Evolutionary conservation across 2,797 vertebrate species (phyloP), one percentile per base, ranked within the genome.

Genomic region (Parambassis ranga): DNA sequence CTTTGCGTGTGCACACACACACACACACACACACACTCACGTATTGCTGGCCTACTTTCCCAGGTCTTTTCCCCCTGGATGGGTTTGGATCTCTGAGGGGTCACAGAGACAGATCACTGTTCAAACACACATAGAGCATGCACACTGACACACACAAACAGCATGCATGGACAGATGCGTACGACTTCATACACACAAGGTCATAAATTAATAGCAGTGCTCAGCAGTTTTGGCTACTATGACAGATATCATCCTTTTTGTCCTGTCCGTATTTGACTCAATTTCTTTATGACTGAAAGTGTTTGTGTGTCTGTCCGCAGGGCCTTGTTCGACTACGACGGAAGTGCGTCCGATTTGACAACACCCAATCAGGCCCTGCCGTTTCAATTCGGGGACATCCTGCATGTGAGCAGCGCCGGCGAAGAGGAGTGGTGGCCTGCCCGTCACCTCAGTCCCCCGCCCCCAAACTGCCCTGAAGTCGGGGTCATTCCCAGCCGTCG

Each of bases 381-480:
- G 27, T 98, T 99, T 78, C 91, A 84, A 51, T 99, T 98, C 41
- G 97, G 97, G 0, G 96, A 98, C 70, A 95, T 99, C 75, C 95
- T 99, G 24, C 97, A 98, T 5, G 94, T 99, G 64, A 94, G 96
- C 87, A 96, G 97, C 35, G 94, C 95, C 13, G 95, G 94, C 0
- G 97, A 98, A 46, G 96, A 98, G 42, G 97, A 99, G 70, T 99
- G 97, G 97, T 99, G 97, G 97, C 95, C 97, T 51, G 97, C 97
- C 10, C 93, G 96, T n/a, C 96, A 96, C 82, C 93, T 98, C 49
- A 96, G 94, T 60, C 91, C 94, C 14, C 36, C 93, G 84, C 62
- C 96, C 91, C 85, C 94, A 90, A 71, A 95, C 65, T 90, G 94
- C 31, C 93, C 94, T 10, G 95, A 97, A 79, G 92, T 97, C 22